Evolutionary conservation across 1,140 invertebrate species (phyloP), one percentile per base, ranked within the genome.

Genomic region (Lepidurus arcticus): DNA sequence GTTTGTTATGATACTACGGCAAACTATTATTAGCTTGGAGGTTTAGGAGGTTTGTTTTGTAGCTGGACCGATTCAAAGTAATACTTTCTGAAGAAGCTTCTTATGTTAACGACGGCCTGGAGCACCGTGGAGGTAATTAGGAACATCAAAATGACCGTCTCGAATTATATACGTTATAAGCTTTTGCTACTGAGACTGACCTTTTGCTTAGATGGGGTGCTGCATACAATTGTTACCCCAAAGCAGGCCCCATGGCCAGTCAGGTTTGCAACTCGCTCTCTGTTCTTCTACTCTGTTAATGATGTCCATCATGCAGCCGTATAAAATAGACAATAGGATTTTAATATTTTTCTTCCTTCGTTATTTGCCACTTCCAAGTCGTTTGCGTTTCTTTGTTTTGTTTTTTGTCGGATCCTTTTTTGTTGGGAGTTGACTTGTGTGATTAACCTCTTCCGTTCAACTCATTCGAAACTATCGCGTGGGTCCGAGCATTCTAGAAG

Each of bases 301-400:
- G 53, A 65, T 65, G 53, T 65, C 53, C 53, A 65, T 65, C 53
- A 21, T 16, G 9, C 16, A 65, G 53, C 53, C 53, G 53, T 65
- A 65, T 65, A 21, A n/a, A 65, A 65, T 21, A 65, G 21, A 65
- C 16, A n/a, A 65, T 21, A 21, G 53, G 2, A 34, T 34, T 34
- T 34, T 34, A 34, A 34, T 0, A 34, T 34, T 34, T 34, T 34
- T 34, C 34, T 3, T 34, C 34, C 34, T 34, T 34, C 34, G 4
- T 34, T 34, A 34, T 65, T 65, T 21, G 53, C 53, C 53, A n/a
- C 53, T 65, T 65, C 53, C 34, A 34, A 34, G 4, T 34, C 34
- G 16, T 65, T 65, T 6, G 53, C 53, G 53, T 7, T 21, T n/a
- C n/a, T 65, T 65, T 13, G 47, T n/a, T n/a, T n/a, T 65, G 16